phyloP scores from a whole-genome alignment of 2,888 invertebrate genomes.

The Chorisops tibialis region DNA sequence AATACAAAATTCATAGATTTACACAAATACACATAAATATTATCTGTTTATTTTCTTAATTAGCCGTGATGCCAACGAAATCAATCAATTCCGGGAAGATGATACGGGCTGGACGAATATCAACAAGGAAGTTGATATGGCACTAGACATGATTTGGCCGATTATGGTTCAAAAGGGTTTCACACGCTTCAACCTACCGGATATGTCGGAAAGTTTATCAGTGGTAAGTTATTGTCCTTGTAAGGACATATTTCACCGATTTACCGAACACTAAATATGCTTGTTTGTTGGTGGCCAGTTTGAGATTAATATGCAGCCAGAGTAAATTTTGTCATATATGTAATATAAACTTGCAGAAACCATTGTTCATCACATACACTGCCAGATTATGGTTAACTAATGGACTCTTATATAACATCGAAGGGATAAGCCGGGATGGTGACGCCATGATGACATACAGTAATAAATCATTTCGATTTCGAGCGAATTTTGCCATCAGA shows the following conservation, averaged over 20 bases:
- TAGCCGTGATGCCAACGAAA: constrained; percentile 2
- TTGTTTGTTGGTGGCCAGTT: not conserved
- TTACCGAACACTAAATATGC: not conserved
- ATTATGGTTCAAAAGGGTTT: constrained; percentile 45
- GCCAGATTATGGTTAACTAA: constrained; percentile 45
- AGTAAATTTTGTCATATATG: too few relatives aligned
- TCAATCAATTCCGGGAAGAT: not conserved
- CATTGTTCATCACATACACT: constrained; percentile 46
- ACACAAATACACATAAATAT: not conserved
- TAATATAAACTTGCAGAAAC: constrained; percentile 40
- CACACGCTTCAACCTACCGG: constrained; percentile 45
- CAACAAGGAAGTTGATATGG: constrained; percentile 49
- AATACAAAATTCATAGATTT: not conserved
- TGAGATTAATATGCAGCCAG: not conserved
- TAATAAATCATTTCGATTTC: constrained; percentile 46
- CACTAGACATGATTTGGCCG: constrained; percentile 45
- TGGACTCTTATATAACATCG: constrained; percentile 48
- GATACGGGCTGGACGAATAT: constrained; percentile 47
- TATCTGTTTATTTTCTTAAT: not conserved
- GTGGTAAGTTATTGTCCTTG: constrained; percentile 40
- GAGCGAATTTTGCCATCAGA: constrained; percentile 45
- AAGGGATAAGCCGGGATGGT: constrained; percentile 44
- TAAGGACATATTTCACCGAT: not conserved
- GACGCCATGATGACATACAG: constrained; percentile 49
- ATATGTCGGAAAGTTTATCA: constrained; percentile 46